Base-by-base conservation (phyloP, 2,888 invertebrate species). In the Frankliniella fusca region DNA sequence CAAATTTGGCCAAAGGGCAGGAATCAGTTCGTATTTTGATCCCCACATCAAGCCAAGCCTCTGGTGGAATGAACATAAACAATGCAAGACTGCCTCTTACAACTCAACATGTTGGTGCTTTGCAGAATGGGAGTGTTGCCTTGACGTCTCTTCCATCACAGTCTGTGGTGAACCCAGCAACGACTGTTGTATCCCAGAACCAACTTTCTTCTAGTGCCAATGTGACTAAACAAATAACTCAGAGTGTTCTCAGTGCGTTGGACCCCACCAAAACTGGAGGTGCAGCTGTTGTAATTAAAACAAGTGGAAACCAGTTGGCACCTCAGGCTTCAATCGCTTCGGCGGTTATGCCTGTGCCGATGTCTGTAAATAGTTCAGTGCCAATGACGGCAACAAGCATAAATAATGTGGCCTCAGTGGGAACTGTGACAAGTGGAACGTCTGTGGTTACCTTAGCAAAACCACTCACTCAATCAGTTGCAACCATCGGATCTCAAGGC, bases 331-430 rank as follows among this genome's bases (percentile, higher is more conserved):
- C 84, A 82, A 84, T 84, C 79, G 83, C 85, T 85, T 89, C 91
- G 83, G 91, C 91, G 84, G 89, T 92, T 88, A 92, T 92, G 85
- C 91, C 92, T 84, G 91, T 92, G 85, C 92, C 92, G 81, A 91
- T 92, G 90, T 90, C 91, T 84, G 92, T 91, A 82, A 91, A 90
- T 85, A 91, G 93, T 84, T 85, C 86, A 83, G 86, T 86, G 86
- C 86, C 86, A 81, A 83, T 86, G 83, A 84, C 86, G 80, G 86
- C 85, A 81, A 84, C 85, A 80, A 85, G 85, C 80, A 85, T 85
- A 50, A 86, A 86, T 83, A 84, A 27, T 23, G 70, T 76, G 70
- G 70, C 27, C 11, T 27, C 27, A 10, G 70, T 23, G 49, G 48
- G 84, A 80, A 83, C 84, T 48, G 27, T 83, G 49, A 83, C 82